A percentile compares a stretch with the other conserved stretches of the same genome.
Evolutionary conservation across 2,113 vertebrate species (phyloP).

Genomic region (Toxotes jaculatrix): DNA sequence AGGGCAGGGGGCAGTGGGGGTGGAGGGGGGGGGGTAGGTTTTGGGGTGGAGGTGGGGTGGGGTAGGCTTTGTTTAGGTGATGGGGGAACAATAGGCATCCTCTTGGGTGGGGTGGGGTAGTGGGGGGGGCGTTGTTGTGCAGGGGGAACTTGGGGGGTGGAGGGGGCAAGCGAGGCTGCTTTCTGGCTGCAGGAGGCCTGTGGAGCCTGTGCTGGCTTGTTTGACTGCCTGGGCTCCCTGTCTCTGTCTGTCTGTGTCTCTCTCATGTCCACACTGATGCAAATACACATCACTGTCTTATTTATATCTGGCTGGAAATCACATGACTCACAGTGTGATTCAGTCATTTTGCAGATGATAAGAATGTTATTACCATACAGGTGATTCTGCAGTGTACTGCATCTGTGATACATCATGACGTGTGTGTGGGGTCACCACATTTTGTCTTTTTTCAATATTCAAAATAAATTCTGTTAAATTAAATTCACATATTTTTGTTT

Average conservation of each 20-base stretch:
- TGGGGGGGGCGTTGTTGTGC: constrained; percentile 13
- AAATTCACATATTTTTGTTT: neutral
- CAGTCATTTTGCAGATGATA: neutral
- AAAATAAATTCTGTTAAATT: too few species aligned
- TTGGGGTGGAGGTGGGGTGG: constrained; percentile 14
- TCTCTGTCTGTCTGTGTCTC: neutral
- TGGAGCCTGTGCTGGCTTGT: constrained; percentile 70
- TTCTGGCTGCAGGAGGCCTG: constrained; percentile 74
- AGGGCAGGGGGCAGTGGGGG: constrained; percentile 48
- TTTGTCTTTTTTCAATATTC: too few species aligned
- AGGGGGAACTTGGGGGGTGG: neutral
- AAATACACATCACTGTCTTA: neutral
- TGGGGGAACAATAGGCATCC: constrained; percentile 75
- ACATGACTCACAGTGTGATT: neutral
- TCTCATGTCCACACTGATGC: constrained; percentile 1
- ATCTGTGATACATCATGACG: neutral
- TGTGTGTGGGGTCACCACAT: too few species aligned
- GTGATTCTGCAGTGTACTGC: neutral
- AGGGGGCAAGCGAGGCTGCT: constrained; percentile 20
- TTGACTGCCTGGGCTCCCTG: constrained; percentile 22
- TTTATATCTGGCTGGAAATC: neutral
- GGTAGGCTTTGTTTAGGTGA: constrained; percentile 72
- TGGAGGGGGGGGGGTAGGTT: constrained; percentile 43
- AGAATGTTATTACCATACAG: neutral
- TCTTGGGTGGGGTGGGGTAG: constrained; percentile 64